Evolutionary conservation across 2,797 vertebrate species (phyloP), one percentile per base, ranked within the genome.

Genomic region (Benthosema pterotum): DNA sequence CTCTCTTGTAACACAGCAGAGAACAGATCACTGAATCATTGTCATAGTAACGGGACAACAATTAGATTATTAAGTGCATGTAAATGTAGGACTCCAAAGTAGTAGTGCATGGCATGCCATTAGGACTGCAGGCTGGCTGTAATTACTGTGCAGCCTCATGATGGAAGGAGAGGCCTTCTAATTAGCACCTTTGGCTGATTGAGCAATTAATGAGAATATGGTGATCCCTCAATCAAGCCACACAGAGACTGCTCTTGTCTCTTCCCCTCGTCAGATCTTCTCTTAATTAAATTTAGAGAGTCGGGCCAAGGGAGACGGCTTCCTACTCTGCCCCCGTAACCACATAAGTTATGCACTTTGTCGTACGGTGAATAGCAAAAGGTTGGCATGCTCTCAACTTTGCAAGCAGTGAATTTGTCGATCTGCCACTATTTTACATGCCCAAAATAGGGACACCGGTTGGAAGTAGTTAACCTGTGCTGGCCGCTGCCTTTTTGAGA

Each of bases 101-200:
- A 88, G 87, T 69, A 85, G 82, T 88, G 83, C 77, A 87, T 77
- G 65, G 75, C 75, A 85, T 80, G 72, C 60, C 79, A 78, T 78
- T 71, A 80, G 48, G 60, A 77, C 60, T n/a, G n/a, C 81, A 73
- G 90, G 79, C 86, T 87, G 83, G 83, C 89, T 91, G 88, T 95
- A 95, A 97, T 96, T 95, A 95, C 82, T 85, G 80, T 42, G 86
- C 88, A 90, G 91, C 87, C 89, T 88, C 75, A 77, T 86, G 93
- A 93, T 82, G 89, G 82, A 88, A 79, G 87, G 82, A 92, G 89
- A 92, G 90, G 78, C 90, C 86, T 88, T 88, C 93, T 91, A 93
- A 95, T 96, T 95, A 94, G 87, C 72, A 73, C 83, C 83, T 85
- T 78, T 85, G 86, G 87, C 85, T 82, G 91, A 90, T 85, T 88